A percentile compares a stretch with the other conserved stretches of the same genome.
phyloP scores from a whole-genome alignment of 2,888 invertebrate genomes.

The Leptodirus hochenwartii region DNA sequence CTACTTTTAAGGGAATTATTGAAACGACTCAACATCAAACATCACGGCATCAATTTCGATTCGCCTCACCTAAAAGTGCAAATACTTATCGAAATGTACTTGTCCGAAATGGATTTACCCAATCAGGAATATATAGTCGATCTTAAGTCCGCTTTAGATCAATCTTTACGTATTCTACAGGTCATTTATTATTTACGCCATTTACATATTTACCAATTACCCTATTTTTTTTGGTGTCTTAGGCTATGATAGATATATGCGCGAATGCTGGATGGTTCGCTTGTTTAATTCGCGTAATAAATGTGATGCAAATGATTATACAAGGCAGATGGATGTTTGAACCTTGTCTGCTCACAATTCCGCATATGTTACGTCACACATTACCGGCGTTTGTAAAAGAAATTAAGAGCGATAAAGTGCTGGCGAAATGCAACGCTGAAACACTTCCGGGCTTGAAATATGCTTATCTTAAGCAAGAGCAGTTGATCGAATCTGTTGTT shows the following conservation, averaged over 20 bases:
- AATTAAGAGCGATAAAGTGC: constrained; percentile 16
- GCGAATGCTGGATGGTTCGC: constrained; percentile 83
- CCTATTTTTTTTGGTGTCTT: constrained; percentile 18
- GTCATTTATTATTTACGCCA: constrained; percentile 25
- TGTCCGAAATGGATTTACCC: constrained; percentile 65
- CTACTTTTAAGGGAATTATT: constrained; percentile 52
- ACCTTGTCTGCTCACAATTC: constrained; percentile 56
- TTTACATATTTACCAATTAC: constrained; percentile 2
- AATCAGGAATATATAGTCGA: constrained; percentile 92
- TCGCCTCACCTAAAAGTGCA: constrained; percentile 90
- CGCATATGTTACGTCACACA: constrained; percentile 49
- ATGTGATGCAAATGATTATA: constrained; percentile 73
- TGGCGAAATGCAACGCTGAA: constrained; percentile 9
- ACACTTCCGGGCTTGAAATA: constrained; percentile 33
- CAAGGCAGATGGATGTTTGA: constrained; percentile 80
- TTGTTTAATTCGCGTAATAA: constrained; percentile 57
- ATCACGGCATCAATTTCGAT: constrained; percentile 52
- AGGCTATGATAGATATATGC: constrained; percentile 92
- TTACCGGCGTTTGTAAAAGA: constrained; percentile 38
- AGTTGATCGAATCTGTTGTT: constrained; percentile 20
- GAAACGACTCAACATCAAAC: constrained; percentile 55
- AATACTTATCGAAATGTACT: constrained; percentile 85
- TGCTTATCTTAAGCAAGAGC: constrained; percentile 36
- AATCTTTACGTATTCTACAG: constrained; percentile 85
- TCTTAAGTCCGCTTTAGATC: constrained; percentile 91